Evolutionary conservation across 2,888 invertebrate species (phyloP), one percentile per base, ranked within the genome.

Genomic region (Crioceris asparagi): DNA sequence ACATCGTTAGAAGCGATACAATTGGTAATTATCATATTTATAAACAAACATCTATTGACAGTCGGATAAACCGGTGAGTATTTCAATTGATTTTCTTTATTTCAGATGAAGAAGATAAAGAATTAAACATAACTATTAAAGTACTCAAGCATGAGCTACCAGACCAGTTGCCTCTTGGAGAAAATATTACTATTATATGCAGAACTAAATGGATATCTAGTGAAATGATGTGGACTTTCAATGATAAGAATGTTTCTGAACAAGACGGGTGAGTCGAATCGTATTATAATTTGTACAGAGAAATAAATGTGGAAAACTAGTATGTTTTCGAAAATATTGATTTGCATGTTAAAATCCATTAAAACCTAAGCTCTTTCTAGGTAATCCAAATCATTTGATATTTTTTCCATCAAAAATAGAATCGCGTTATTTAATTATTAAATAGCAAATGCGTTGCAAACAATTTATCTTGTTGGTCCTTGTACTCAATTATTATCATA

Each of bases 161-260:
- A n/a, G 47, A 46, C 29, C 50, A 54, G 39, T 52, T 64, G 42
- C 59, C 60, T 17, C 54, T 67, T 43, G 71, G 69, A 26, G 60
- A 58, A 46, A 71, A 72, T 56, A 56, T 67, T 30, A 66, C 73
- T 12, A 54, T 77, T 19, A 65, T 65, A 44, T 78, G 78, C 51
- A 67, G 65, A 48, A 67, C 72, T 7, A 62, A 61, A 44, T 63
- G 67, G 48, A 62, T 68, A 30, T 59, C 60, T 25, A 68, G 69
- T 47, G 60, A 63, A 26, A 67, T 74, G 45, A 70, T 70, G 66
- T 79, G 79, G 79, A 69, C 64, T 27, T 68, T 67, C 38, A 68
- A 71, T 45, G 71, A 68, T 25, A 64, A 63, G 46, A 75, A 72
- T 56, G 63, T 75, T 32, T 70, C 72, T 27, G 62, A 62, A 45